Evolutionary conservation across 2,888 invertebrate genomes (phyloP).

Genomic region (Drosophila anomelani): DNA sequence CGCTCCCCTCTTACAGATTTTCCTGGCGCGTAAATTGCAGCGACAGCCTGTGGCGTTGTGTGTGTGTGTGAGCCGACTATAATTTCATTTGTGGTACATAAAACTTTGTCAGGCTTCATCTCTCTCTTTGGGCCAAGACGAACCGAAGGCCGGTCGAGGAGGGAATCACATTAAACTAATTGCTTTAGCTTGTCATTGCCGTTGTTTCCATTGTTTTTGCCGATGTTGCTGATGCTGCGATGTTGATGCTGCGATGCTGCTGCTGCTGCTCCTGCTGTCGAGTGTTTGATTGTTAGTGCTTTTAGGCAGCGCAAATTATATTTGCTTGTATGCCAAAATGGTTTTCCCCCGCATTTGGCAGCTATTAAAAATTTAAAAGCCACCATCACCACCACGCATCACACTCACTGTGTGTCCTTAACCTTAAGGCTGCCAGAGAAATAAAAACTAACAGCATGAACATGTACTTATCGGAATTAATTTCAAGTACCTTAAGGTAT

Average conservation of each 20-base stretch:
- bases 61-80: constrained; percentile 62
- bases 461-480: constrained; percentile 1
- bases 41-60: constrained; percentile 62
- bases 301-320: constrained; percentile 67
- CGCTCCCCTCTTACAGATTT: neutral
- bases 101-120: constrained; percentile 70
- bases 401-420: constrained; percentile 15
- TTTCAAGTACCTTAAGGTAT: neutral
- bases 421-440: constrained; percentile 13
- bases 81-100: constrained; percentile 80
- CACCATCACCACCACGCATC: neutral
- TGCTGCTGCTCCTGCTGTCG: constrained; percentile 19
- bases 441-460: constrained; percentile 9
- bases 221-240: constrained; percentile 13
- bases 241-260: constrained; percentile 11
- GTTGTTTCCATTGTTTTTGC: constrained; percentile 32
- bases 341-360: constrained; percentile 35
- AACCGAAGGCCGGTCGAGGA: constrained; percentile 21
- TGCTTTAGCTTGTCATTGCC: constrained; percentile 76
- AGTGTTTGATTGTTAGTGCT: constrained; percentile 53
- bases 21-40: constrained; percentile 69
- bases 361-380: constrained; percentile 56
- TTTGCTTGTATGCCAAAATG: constrained; percentile 68
- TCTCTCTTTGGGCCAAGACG: constrained; percentile 34
- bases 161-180: constrained; percentile 76